Percentiles rank a stretch among this genome's conserved stretches.
phyloP scores from a whole-genome alignment of 2,888 invertebrate genomes.

The Neoaliturus tenellus region DNA sequence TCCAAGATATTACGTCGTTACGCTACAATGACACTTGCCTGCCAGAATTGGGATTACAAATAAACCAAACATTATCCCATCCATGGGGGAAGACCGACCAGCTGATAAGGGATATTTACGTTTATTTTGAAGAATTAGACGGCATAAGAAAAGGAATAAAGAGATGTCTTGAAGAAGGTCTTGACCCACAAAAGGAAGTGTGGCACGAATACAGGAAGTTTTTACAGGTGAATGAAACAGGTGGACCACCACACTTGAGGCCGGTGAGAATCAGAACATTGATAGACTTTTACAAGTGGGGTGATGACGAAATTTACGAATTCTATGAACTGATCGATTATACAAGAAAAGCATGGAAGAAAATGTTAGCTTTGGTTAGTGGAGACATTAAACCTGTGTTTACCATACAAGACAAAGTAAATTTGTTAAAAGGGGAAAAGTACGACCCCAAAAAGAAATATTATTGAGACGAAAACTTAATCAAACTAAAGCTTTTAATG shows the following conservation, averaged over 20 bases:
- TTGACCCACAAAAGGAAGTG: neutral
- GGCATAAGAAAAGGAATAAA: neutral
- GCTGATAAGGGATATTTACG: conserved; percentile 10
- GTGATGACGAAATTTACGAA: neutral
- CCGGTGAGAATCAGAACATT: neutral
- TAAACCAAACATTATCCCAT: neutral
- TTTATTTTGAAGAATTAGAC: conserved; percentile 28
- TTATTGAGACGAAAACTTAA: too few species aligned
- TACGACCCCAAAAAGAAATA: conserved; percentile 11
- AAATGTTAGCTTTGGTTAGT: neutral
- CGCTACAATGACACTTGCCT: conserved; percentile 27
- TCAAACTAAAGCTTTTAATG: too few species aligned
- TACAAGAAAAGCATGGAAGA: conserved; percentile 33
- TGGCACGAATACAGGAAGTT: neutral
- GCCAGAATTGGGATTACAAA: conserved; percentile 12
- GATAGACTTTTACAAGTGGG: conserved; percentile 36
- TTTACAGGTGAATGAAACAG: neutral
- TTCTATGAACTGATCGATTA: conserved; percentile 23
- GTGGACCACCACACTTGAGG: neutral
- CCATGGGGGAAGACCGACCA: conserved; percentile 24
- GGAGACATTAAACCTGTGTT: neutral
- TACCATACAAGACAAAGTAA: conserved; percentile 2
- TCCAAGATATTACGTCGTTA: neutral
- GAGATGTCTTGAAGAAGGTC: conserved; percentile 13
- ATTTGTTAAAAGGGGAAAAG: neutral